Conservation (phyloP, 2,888 invertebrate genomes). For the Dendrolimus houi region DNA sequence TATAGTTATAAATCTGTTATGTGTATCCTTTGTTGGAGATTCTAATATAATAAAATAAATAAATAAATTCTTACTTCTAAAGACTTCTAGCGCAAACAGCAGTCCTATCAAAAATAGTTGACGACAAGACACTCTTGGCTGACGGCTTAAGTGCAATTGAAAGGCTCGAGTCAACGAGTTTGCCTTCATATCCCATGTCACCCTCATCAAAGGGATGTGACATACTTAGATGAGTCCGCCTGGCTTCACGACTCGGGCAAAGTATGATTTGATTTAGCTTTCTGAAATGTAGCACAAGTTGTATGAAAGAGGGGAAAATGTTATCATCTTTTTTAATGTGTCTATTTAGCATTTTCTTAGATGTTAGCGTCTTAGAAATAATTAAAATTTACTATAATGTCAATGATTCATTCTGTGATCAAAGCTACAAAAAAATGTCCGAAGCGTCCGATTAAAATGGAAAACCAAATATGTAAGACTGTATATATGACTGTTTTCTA, state of each 20-base stretch:
- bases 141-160: slow-evolving; percentile 18
- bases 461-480: too few relatives aligned
- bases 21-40: too few relatives aligned
- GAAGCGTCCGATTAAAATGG: too few relatives aligned
- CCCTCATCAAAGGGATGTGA: slow-evolving; percentile 19
- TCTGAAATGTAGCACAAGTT: background rate
- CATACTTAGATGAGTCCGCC: slow-evolving; percentile 12
- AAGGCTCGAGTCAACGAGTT: slow-evolving; percentile 14
- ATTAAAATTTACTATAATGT: too few relatives aligned
- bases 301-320: slow-evolving; percentile 4
- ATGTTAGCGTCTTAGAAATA: too few relatives aligned
- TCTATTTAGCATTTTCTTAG: too few relatives aligned
- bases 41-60: too few relatives aligned
- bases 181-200: slow-evolving; percentile 21
- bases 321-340: background rate
- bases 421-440: too few relatives aligned
- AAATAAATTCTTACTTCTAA: too few relatives aligned
- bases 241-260: background rate
- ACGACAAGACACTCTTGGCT: slow-evolving; percentile 5
- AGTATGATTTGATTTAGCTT: background rate
- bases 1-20: too few relatives aligned
- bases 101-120: slow-evolving; percentile 2
- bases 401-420: too few relatives aligned
- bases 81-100: background rate
- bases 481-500: too few relatives aligned